These are phyloP conservation scores for Barbus barbus DNA, from an alignment of 2,113 vertebrate species.

Conservation along the genomic window DNA sequence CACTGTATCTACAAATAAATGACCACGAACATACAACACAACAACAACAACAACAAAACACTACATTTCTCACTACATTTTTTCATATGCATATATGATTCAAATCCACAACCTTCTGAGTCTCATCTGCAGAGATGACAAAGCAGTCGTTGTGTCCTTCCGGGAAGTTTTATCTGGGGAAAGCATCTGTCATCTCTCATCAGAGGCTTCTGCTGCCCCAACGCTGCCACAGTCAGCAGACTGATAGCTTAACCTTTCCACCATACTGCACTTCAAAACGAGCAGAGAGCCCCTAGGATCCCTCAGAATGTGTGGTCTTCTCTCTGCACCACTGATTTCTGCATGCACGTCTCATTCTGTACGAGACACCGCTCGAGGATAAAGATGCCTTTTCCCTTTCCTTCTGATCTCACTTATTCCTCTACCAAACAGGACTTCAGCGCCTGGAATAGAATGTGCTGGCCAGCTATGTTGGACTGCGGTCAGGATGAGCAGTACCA, in stretches of 20 bases:
- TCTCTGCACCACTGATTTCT: slow-evolving; percentile 60
- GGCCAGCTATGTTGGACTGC: slow-evolving; percentile 8
- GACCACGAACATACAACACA: neutral
- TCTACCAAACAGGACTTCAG: slow-evolving; percentile 13
- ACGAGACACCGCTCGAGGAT: slow-evolving; percentile 28
- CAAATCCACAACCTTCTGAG: slow-evolving; percentile 34
- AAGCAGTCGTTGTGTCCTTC: slow-evolving; percentile 52
- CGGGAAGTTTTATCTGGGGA: slow-evolving; percentile 66
- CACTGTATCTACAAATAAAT: neutral
- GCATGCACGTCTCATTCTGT: slow-evolving; percentile 60
- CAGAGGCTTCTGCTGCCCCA: slow-evolving; percentile 59
- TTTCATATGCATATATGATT: slow-evolving; percentile 34
- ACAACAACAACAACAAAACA: too few species aligned
- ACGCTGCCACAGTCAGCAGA: slow-evolving; percentile 55
- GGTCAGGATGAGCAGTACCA: slow-evolving; percentile 22
- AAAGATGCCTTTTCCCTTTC: slow-evolving; percentile 38
- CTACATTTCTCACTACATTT: neutral
- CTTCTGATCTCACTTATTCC: slow-evolving; percentile 16
- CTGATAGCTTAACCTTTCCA: slow-evolving; percentile 69
- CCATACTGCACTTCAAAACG: slow-evolving; percentile 61
- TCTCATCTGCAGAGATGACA: neutral
- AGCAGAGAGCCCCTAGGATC: slow-evolving; percentile 49
- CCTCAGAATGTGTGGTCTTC: slow-evolving; percentile 71
- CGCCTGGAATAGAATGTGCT: neutral
- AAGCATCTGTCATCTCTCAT: slow-evolving; percentile 73